A percentile compares a stretch with the other conserved stretches of the same genome.
Evolutionary conservation across 2,797 vertebrate species (phyloP).

Genomic region (Malacoraja senta): DNA sequence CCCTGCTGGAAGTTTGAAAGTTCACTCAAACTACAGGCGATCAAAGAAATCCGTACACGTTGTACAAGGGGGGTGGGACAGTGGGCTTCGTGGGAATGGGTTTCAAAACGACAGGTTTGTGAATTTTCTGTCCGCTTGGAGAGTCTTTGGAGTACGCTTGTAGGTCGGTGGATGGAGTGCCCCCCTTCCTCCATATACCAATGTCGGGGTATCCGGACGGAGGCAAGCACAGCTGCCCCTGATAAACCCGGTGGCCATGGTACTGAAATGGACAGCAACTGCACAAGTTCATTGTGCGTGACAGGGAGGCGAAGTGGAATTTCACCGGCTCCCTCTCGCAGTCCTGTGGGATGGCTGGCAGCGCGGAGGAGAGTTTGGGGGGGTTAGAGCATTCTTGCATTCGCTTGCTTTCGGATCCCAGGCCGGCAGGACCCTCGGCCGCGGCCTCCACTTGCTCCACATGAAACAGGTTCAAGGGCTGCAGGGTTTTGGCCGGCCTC

Average conservation of each 20-base stretch:
- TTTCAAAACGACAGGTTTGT: slow-evolving; percentile 84
- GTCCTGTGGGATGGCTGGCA: slow-evolving; percentile 39
- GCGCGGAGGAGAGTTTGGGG: slow-evolving; percentile 47
- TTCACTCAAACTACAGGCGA: background rate
- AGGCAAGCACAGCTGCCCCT: slow-evolving; percentile 62
- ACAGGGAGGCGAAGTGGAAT: slow-evolving; percentile 55
- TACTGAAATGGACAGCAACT: slow-evolving; percentile 81
- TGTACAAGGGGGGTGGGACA: slow-evolving; percentile 75
- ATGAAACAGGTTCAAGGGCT: slow-evolving; percentile 46
- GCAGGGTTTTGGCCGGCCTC: slow-evolving; percentile 58
- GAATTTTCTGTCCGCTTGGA: slow-evolving; percentile 63
- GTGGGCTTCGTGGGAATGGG: slow-evolving; percentile 91
- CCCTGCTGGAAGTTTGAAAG: background rate
- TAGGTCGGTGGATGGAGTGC: slow-evolving; percentile 54
- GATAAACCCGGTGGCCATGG: slow-evolving; percentile 74
- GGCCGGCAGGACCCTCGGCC: slow-evolving; percentile 28
- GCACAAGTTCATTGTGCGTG: slow-evolving; percentile 63
- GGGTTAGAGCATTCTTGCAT: slow-evolving; percentile 47
- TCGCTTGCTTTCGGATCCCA: slow-evolving; percentile 48
- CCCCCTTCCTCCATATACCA: slow-evolving; percentile 71
- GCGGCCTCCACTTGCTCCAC: slow-evolving; percentile 47
- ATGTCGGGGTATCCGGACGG: slow-evolving; percentile 57
- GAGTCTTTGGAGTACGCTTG: slow-evolving; percentile 43
- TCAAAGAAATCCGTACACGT: slow-evolving; percentile 88
- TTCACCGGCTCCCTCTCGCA: slow-evolving; percentile 63